A percentile compares a stretch with the other conserved stretches of the same genome.
Conservation (phyloP, 1,140 invertebrate species). For the Papilio dardanus region DNA sequence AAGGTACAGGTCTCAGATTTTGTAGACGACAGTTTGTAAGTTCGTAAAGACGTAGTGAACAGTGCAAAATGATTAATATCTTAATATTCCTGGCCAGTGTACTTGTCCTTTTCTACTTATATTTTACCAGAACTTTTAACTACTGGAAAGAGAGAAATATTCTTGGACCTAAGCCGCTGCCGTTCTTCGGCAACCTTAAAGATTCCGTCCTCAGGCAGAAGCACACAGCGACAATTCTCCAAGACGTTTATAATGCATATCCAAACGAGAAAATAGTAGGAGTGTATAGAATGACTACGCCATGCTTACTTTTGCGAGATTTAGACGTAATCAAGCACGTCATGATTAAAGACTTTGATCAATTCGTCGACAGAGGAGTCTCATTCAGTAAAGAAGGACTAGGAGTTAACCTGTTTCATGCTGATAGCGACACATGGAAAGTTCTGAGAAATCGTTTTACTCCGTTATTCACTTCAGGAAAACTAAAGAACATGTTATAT, state of each 20-base stretch:
- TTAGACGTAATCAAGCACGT: constrained; percentile 84
- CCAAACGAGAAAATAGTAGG: constrained; percentile 45
- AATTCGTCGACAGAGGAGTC: constrained; percentile 76
- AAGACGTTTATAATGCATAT: constrained; percentile 38
- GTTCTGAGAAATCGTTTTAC: constrained; percentile 78
- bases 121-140: constrained; percentile 43
- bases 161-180: constrained; percentile 29
- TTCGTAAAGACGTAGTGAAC: no score
- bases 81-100: neutral
- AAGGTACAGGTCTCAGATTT: no score
- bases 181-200: constrained; percentile 33
- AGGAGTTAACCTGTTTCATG: constrained; percentile 63
- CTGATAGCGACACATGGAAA: constrained; percentile 80
- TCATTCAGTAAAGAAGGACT: constrained; percentile 77
- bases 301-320: constrained; percentile 80
- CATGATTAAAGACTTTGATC: constrained; percentile 82
- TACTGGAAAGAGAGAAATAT: constrained; percentile 41
- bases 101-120: constrained; percentile 26
- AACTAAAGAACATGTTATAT: constrained; percentile 84
- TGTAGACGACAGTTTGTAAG: no score
- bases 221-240: neutral
- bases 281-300: constrained; percentile 56
- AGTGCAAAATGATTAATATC: neutral
- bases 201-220: neutral
- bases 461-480: constrained; percentile 83